Evolutionary conservation across 1,140 invertebrate species (phyloP).

Genomic region (Calliphora vicina): DNA sequence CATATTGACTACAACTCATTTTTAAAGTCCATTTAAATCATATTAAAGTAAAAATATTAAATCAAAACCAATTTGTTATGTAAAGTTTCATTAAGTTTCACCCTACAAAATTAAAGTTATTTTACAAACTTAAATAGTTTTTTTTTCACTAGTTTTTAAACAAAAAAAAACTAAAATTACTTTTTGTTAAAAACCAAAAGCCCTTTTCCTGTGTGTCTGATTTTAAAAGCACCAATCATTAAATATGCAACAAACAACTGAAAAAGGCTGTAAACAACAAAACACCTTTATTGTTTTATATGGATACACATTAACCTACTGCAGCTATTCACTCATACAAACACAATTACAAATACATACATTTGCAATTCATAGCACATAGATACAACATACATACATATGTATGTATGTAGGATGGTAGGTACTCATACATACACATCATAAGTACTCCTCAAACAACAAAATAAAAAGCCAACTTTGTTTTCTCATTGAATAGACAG

Average conservation of each 20-base stretch:
- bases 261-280: neutral
- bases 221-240: neutral
- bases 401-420: neutral
- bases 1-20: too few relatives aligned
- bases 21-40: too few relatives aligned
- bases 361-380: neutral
- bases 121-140: too few relatives aligned
- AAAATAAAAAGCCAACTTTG: neutral
- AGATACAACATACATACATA: neutral
- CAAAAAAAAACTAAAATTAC: too few relatives aligned
- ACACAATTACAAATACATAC: neutral
- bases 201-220: neutral
- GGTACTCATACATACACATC: neutral
- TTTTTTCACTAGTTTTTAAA: too few relatives aligned
- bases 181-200: too few relatives aligned
- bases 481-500: neutral
- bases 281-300: slow-evolving; percentile 27
- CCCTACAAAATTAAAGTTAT: too few relatives aligned
- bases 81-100: too few relatives aligned
- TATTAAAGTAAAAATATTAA: too few relatives aligned
- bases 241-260: slow-evolving; percentile 15
- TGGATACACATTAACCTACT: slow-evolving; percentile 2
- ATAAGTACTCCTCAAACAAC: too few relatives aligned
- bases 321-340: neutral
- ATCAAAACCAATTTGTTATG: too few relatives aligned